Base-by-base conservation (phyloP, 1,140 invertebrate species). In the Bombus waltoni region DNA sequence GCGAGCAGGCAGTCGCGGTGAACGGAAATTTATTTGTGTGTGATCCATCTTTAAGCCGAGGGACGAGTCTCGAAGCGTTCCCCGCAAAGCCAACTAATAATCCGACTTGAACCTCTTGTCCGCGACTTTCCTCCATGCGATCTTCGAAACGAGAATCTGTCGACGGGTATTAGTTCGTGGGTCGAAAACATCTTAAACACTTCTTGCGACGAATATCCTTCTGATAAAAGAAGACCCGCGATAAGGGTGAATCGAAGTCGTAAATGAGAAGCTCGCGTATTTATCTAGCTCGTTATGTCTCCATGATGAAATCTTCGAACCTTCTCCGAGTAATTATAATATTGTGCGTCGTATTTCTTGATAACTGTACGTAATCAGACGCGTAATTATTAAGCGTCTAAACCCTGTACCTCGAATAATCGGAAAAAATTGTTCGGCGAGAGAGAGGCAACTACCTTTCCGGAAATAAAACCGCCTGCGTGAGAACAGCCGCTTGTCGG, bases 21-120 rank as follows among this genome's bases (percentile, higher is more conserved):
- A 75, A 70, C 70, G 75, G 38, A 59, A 74, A 87, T 88, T 88
- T 87, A 82, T 87, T 87, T 40, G 40, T 10, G 62, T 62, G 68
- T 79, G 65, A 83, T 76, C 35, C 71, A 53, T 22, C 47, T 53
- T 28, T 62, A 62, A 88, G 77, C 82, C 57, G 68, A 10, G 72
- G 47, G 22, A 0, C 10, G 18, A 86, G 68, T n/a, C 38, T 9
- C 32, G 78, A 44, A 28, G 25, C 65, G 35, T n/a, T 53, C n/a
- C 15, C 9, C 32, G 22, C 9, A 70, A 47, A 83, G 66, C 35
- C 35, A 59, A 44, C 59, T 75, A 78, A 84, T 80, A 78, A 59
- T 83, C 70, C 42, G 44, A 18, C 62, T 83, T 76, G 15, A 18
- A 38, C 38, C 75, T 53, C 35, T 71, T n/a, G 38, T 22, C 10